phyloP scores from a whole-genome alignment of 1,140 invertebrate species.

The Hycleus cichorii region DNA sequence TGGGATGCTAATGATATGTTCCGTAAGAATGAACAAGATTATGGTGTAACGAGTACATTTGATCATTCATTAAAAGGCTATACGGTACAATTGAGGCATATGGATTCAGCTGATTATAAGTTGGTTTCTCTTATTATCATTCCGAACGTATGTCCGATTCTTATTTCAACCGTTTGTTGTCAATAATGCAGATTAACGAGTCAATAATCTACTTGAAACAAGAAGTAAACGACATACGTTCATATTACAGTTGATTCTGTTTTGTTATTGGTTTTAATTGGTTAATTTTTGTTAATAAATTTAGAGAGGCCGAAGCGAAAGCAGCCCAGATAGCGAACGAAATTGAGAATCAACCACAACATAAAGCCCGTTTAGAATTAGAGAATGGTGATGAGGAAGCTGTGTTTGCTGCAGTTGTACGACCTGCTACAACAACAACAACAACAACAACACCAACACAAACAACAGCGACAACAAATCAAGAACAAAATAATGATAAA shows the following conservation, averaged over 20 bases:
- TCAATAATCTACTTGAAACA: no score
- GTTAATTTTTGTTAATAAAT: constrained; percentile 4
- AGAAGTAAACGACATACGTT: no score
- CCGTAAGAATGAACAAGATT: constrained; percentile 80
- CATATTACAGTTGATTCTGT: no score
- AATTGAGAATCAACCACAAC: constrained; percentile 77
- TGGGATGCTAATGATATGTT: constrained; percentile 96
- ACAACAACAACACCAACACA: no score
- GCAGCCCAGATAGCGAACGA: constrained; percentile 82
- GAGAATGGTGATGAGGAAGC: constrained; percentile 92
- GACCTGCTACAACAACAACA: constrained; percentile 34
- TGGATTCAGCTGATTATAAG: constrained; percentile 79
- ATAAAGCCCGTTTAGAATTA: constrained; percentile 70
- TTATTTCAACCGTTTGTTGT: no score
- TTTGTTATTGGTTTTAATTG: not conserved
- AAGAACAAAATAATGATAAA: constrained; percentile 44
- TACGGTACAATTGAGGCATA: constrained; percentile 76
- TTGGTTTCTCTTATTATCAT: constrained; percentile 32
- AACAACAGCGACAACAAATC: not conserved
- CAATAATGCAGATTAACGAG: no score
- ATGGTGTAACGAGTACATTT: constrained; percentile 77
- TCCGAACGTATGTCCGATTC: no score
- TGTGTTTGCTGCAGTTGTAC: constrained; percentile 65
- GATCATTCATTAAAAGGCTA: constrained; percentile 85
- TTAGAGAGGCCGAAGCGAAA: constrained; percentile 67